Evolutionary conservation across 2,797 vertebrate genomes (phyloP).

Genomic region (Alca torda): DNA sequence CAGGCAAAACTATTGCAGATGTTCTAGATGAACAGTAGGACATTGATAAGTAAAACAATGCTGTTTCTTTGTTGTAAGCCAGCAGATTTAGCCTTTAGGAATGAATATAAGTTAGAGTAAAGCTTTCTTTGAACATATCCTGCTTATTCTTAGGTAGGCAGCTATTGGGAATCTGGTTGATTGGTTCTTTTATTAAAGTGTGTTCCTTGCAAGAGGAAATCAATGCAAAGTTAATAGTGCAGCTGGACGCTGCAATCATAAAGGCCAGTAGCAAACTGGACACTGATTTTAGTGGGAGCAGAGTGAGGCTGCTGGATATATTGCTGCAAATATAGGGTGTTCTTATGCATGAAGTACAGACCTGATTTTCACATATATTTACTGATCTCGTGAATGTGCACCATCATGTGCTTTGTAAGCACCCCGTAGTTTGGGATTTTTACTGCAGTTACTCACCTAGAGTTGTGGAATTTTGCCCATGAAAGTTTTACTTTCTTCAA

Average conservation of each 20-base stretch:
- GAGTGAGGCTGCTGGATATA: not conserved
- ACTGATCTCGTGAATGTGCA: not conserved
- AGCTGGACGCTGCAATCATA: not conserved
- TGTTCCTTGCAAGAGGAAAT: constrained; percentile 8
- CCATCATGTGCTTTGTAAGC: not conserved
- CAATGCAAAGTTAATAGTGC: not conserved
- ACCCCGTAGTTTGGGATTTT: not conserved
- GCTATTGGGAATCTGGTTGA: not conserved
- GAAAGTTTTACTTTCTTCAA: not conserved
- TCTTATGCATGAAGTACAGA: not conserved
- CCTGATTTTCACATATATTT: not conserved
- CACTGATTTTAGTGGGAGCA: not conserved
- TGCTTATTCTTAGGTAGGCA: constrained; percentile 57
- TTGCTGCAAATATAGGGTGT: not conserved
- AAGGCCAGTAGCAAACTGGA: not conserved
- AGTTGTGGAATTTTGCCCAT: not conserved
- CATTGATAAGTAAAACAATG: constrained; percentile 61
- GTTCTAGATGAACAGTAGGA: constrained; percentile 59
- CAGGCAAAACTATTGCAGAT: constrained; percentile 50
- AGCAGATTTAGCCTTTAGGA: constrained; percentile 43
- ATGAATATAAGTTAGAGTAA: constrained; percentile 8
- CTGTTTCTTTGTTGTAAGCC: constrained; percentile 51
- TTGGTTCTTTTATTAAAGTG: not conserved
- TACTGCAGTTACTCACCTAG: not conserved
- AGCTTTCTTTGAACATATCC: constrained; percentile 44